phyloP scores from a whole-genome alignment of 2,888 invertebrate species.

The Tipula vernalis region DNA sequence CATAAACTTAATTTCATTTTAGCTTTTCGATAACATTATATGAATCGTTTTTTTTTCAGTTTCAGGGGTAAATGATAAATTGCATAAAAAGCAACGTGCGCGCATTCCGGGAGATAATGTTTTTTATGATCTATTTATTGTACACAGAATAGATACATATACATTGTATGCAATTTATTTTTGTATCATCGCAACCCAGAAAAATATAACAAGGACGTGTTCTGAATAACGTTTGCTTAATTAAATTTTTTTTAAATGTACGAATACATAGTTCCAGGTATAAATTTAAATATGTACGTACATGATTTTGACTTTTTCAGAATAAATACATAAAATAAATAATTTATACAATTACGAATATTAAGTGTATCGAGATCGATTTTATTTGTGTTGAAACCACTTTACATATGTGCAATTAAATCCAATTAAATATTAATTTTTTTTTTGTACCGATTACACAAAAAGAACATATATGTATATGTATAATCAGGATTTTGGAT shows the following conservation, averaged over 20 bases:
- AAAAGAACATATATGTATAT: not conserved
- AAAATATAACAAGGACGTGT: not conserved
- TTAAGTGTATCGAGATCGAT: not conserved
- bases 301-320: not conserved
- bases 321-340: not conserved
- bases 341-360: not conserved
- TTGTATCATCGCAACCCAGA: not conserved
- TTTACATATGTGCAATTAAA: not conserved
- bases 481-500: not conserved
- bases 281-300: not conserved
- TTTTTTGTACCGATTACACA: not conserved
- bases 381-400: not conserved
- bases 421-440: not conserved
- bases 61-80: not conserved
- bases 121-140: constrained; percentile 4
- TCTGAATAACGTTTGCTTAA: not conserved
- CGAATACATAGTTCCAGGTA: not conserved
- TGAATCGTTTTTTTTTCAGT: not conserved
- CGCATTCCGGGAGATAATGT: not conserved
- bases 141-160: not conserved
- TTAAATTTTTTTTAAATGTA: not conserved
- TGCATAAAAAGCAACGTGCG: not conserved
- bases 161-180: not conserved
- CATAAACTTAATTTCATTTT: not conserved
- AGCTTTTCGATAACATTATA: not conserved